These are phyloP conservation scores for Picus viridis DNA, from an alignment of 2,797 vertebrate species.

Conservation along the genomic window DNA sequence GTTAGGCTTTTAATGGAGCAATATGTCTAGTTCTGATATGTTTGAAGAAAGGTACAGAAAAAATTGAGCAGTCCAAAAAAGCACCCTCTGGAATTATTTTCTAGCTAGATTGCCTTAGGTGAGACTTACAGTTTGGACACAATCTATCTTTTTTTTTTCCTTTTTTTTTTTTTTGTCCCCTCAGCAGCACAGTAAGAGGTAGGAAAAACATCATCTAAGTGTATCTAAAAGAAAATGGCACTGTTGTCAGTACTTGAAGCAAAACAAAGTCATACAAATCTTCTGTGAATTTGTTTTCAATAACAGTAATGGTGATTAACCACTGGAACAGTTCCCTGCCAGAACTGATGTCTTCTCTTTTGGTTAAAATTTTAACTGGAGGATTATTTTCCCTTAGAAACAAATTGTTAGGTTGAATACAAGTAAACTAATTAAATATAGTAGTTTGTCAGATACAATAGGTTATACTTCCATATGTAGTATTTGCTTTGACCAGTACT, in stretches of 20 bases:
- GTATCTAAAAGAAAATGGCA: neutral
- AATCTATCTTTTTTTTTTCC: neutral
- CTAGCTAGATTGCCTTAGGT: neutral
- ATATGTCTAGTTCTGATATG: neutral
- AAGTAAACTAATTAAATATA: neutral
- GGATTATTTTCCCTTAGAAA: neutral
- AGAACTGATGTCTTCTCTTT: neutral
- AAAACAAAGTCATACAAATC: neutral
- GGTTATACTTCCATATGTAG: neutral
- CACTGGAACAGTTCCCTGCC: neutral
- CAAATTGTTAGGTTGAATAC: neutral
- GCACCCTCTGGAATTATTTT: neutral
- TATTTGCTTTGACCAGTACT: neutral
- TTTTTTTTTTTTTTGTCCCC: neutral
- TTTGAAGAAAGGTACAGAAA: neutral
- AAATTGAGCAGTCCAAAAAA: neutral
- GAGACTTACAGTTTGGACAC: neutral
- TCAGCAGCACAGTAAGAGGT: neutral
- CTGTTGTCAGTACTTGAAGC: neutral
- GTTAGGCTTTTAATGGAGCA: neutral
- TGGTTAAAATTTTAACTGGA: neutral
- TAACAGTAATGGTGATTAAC: neutral
- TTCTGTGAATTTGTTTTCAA: neutral
- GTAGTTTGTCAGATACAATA: neutral
- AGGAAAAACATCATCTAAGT: neutral